Evolutionary conservation across 2,888 invertebrate species (phyloP).

Genomic region (Nesidiocoris tenuis): DNA sequence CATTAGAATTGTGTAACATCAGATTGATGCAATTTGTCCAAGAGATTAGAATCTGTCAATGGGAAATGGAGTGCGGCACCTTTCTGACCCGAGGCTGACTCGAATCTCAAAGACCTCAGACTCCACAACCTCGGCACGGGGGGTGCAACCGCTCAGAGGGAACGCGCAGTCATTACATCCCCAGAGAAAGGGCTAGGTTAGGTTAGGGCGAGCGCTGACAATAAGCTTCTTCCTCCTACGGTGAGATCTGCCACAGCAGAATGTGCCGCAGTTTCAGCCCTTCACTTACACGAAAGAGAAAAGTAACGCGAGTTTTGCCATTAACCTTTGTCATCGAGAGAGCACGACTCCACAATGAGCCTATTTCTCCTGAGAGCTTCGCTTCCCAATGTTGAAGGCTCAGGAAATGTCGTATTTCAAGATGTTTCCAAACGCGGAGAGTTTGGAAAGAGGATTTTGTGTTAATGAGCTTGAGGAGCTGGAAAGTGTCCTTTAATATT

Average conservation of each 20-base stretch:
- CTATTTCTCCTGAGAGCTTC: neutral
- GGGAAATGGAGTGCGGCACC: neutral
- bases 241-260: neutral
- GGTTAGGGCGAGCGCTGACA: neutral
- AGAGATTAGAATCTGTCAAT: neutral
- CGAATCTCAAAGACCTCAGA: neutral
- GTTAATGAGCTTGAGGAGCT: too few relatives aligned
- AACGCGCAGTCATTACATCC: conserved; percentile 16
- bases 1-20: too few relatives aligned
- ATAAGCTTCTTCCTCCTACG: conserved; percentile 8
- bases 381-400: too few relatives aligned
- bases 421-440: too few relatives aligned
- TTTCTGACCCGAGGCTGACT: neutral
- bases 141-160: neutral
- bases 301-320: conserved; percentile 8
- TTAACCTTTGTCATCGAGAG: conserved; percentile 12
- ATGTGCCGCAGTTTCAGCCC: neutral
- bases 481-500: too few relatives aligned
- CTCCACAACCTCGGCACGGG: neutral
- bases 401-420: too few relatives aligned
- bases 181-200: neutral
- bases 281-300: neutral
- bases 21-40: too few relatives aligned
- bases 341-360: neutral
- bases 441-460: too few relatives aligned